phyloP scores from a whole-genome alignment of 1,140 invertebrate genomes.

The Drosophila micromelanica region DNA sequence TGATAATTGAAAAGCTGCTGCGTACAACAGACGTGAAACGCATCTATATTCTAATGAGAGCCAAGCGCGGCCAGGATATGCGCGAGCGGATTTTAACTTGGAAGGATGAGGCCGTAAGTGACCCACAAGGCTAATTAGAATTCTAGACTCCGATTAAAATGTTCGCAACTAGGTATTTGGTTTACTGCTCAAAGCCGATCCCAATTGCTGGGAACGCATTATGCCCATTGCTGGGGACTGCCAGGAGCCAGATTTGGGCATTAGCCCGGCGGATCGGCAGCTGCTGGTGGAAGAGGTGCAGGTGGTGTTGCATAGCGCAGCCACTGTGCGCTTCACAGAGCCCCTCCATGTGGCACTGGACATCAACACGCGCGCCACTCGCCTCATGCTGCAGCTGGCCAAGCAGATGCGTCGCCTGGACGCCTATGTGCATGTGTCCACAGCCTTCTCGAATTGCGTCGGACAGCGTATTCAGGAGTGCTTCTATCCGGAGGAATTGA shows the following conservation, averaged over 20 bases:
- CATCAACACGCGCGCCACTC: slow-evolving; percentile 87
- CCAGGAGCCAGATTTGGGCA: slow-evolving; percentile 87
- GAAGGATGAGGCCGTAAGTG: slow-evolving; percentile 85
- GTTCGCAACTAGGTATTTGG: slow-evolving; percentile 44
- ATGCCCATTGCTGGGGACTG: slow-evolving; percentile 86
- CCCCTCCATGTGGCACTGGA: slow-evolving; percentile 87
- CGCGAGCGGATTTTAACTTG: slow-evolving; percentile 88
- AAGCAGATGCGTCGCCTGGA: slow-evolving; percentile 89
- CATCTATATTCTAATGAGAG: slow-evolving; percentile 91
- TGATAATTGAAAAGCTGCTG: slow-evolving; percentile 92
- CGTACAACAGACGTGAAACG: slow-evolving; percentile 89
- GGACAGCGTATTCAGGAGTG: slow-evolving; percentile 86
- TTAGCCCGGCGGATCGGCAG: slow-evolving; percentile 86
- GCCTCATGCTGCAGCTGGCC: slow-evolving; percentile 86
- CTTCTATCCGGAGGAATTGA: slow-evolving; percentile 89
- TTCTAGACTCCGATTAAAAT: no score
- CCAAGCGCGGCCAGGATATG: slow-evolving; percentile 90
- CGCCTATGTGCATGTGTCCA: slow-evolving; percentile 89
- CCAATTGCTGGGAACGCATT: slow-evolving; percentile 34
- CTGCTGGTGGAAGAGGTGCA: slow-evolving; percentile 85
- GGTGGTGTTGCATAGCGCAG: slow-evolving; percentile 93
- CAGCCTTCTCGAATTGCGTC: slow-evolving; percentile 90
- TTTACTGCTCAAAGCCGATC: slow-evolving; percentile 31
- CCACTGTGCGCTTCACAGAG: slow-evolving; percentile 93
- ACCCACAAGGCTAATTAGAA: not conserved